Conservation (phyloP, 2,888 invertebrate genomes). For the Heliconius sara region DNA sequence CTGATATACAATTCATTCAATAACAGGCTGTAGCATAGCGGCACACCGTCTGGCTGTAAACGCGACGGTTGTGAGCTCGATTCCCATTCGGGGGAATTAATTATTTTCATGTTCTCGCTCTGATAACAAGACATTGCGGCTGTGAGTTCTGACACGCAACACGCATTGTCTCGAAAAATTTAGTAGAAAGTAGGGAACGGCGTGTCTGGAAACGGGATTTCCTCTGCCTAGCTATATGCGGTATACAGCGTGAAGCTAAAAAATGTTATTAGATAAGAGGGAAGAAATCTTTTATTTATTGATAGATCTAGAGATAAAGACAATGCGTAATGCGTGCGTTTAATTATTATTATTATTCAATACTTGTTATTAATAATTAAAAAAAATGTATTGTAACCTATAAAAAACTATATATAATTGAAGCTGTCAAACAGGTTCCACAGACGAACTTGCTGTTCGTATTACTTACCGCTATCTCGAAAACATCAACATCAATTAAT, state of each 20-base stretch:
- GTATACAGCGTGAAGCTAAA: no score
- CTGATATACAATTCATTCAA: conserved; percentile 32
- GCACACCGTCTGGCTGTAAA: no score
- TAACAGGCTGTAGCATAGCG: background rate
- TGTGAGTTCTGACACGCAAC: no score
- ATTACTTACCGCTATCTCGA: conserved; percentile 32
- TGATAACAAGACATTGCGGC: no score
- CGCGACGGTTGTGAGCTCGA: background rate
- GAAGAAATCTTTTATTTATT: no score
- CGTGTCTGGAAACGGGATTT: no score
- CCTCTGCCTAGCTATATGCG: no score
- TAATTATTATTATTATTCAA: background rate
- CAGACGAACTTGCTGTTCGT: conserved; percentile 36
- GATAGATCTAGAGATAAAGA: no score
- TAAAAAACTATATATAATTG: conserved; percentile 42
- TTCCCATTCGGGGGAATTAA: background rate
- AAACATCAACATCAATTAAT: conserved; percentile 17
- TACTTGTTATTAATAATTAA: background rate
- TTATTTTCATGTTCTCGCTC: no score
- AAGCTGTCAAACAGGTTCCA: conserved; percentile 44
- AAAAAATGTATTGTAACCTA: background rate
- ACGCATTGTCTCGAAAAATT: background rate
- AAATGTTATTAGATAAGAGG: no score
- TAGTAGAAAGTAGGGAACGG: no score
- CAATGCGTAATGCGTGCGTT: background rate